These are phyloP conservation scores for Torymus aiolomorphi DNA, from an alignment of 2,888 invertebrate genomes.

Conservation along the genomic window DNA sequence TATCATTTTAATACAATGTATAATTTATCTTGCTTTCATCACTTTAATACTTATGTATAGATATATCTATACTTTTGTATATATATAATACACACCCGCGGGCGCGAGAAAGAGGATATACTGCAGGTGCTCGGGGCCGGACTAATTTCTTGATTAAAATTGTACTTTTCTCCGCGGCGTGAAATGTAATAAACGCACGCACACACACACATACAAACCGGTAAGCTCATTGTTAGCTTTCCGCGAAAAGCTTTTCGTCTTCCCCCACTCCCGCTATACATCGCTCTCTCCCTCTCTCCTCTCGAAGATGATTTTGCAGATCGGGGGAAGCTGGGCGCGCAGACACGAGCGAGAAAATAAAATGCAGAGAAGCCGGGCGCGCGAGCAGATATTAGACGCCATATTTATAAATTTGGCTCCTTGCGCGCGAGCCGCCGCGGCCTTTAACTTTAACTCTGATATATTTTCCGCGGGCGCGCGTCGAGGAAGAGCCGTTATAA, in stretches of 20 bases:
- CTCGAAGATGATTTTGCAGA: too few relatives aligned
- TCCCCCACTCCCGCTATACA: background rate
- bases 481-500: slow-evolving; percentile 71
- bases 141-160: slow-evolving; percentile 49
- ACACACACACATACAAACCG: background rate
- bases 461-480: slow-evolving; percentile 67
- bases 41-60: slow-evolving; percentile 35
- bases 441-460: slow-evolving; percentile 73
- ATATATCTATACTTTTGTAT: too few relatives aligned
- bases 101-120: background rate
- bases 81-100: too few relatives aligned
- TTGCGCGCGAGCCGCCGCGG: slow-evolving; percentile 64
- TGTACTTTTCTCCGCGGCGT: background rate
- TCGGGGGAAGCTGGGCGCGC: too few relatives aligned
- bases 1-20: slow-evolving; percentile 34
- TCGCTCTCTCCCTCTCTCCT: too few relatives aligned
- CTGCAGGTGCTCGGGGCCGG: background rate
- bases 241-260: background rate
- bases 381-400: slow-evolving; percentile 65
- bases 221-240: slow-evolving; percentile 6
- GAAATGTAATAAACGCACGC: slow-evolving; percentile 15
- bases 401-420: slow-evolving; percentile 70
- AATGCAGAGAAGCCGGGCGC: slow-evolving; percentile 22
- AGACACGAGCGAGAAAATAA: background rate
- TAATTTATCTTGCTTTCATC: slow-evolving; percentile 34